Evolutionary conservation across 2,113 vertebrate genomes (phyloP), one percentile per base, ranked within the genome.

Genomic region (Austrofundulus limnaeus): DNA sequence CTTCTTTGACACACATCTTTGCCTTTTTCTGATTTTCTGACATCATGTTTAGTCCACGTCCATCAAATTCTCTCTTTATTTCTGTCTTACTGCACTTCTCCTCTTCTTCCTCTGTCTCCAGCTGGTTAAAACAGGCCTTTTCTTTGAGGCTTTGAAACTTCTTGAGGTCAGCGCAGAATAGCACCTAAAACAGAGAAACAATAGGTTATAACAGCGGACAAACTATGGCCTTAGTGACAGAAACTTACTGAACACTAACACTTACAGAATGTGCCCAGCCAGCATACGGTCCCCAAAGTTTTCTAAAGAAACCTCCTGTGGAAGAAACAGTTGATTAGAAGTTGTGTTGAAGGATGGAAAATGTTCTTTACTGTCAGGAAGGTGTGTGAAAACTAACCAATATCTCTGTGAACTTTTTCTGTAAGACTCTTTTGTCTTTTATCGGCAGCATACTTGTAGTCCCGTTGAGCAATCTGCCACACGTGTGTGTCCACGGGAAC

Each of bases 241-340:
- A 41, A 38, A 59, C 2, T 42, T 2, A 61, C 2, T 17, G 1
- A 57, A n/a, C 15, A 1, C 7, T 24, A 37, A 11, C 19, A 94
- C 96, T 96, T 77, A 99, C 96, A 19, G 95, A 94, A 49, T 99
- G 97, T 0, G 95, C 94, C 97, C 97, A 99, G 64, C 97, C 97
- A 0, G 97, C 95, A 7, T 69, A 91, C 17, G 95, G 87, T 61
- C 97, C 97, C 96, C 96, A 99, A 11, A 96, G 88, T 7, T 75
- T 87, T 37, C 94, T 92, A 86, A 98, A 98, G 76, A 95, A 96
- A 71, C 95, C 89, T 0, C 96, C 97, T 99, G 86, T 1, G 2
- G 25, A 34, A 76, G 41, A 87, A 66, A 81, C 23, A 59, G 20
- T 17, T 53, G 2, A 77, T 63, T 25, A 1, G 2, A 14, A 13